phyloP scores from a whole-genome alignment of 1,140 invertebrate genomes.

The Caenorhabditis briggsae region DNA sequence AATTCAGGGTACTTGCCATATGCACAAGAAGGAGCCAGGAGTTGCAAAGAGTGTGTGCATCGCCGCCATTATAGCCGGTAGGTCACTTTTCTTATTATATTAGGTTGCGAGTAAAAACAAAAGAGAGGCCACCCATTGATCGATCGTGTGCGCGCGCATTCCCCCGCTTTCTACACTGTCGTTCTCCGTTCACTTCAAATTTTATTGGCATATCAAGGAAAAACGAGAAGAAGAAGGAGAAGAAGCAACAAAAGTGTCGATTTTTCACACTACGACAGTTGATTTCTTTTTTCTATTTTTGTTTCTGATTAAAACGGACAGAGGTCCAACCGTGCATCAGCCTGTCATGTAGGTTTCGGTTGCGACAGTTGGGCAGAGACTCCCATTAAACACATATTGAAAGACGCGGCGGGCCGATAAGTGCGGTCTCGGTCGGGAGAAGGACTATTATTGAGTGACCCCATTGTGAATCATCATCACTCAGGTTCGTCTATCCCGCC shows the following conservation, averaged over 20 bases:
- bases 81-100: not conserved
- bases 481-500: not conserved
- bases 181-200: constrained; percentile 11
- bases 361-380: constrained; percentile 49
- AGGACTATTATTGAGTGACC: constrained; percentile 52
- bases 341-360: constrained; percentile 28
- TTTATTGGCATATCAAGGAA: constrained; percentile 42
- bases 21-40: constrained; percentile 17
- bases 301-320: constrained; percentile 20
- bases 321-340: constrained; percentile 25
- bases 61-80: constrained; percentile 18
- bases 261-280: not conserved
- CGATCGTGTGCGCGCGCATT: not conserved
- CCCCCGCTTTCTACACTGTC: too few species aligned
- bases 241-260: constrained; percentile 1
- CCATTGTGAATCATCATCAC: constrained; percentile 51
- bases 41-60: constrained; percentile 23
- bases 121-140: not conserved
- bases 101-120: not conserved
- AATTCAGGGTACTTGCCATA: constrained; percentile 1
- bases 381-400: constrained; percentile 55
- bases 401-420: constrained; percentile 13
- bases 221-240: too few species aligned
- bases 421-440: constrained; percentile 9
- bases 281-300: constrained; percentile 12